Base-by-base conservation (phyloP, 2,797 vertebrate species). In the Cygnus olor region DNA sequence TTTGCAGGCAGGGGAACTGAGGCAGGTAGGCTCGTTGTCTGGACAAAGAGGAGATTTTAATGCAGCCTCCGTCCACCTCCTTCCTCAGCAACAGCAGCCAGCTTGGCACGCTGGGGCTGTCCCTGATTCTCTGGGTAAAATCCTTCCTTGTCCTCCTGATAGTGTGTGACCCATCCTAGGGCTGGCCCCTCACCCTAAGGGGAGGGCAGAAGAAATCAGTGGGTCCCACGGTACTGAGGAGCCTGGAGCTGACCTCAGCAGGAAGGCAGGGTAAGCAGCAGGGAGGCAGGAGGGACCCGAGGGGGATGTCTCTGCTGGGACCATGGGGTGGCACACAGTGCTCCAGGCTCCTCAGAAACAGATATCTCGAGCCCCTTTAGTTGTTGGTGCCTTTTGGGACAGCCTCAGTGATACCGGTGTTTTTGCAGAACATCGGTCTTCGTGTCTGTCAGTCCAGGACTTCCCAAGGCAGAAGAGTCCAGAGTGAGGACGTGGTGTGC, bases 81-180 rank as follows among this genome's bases (percentile, higher is more conserved):
- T 11, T 87, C 16, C 36, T 71, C n/a, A 24, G 53, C 57, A 72
- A 17, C 14, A 45, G 61, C 57, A 86, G 45, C 32, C 25, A 14
- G 24, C 6, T 68, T 61, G 68, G 22, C 3, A 0, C 0, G 0
- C 20, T 34, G 38, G 5, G 12, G 0, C 7, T 72, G 14, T 63
- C 30, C 63, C 51, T 54, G 25, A 18, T 65, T 21, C 28, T 47
- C 22, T 21, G 25, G 69, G 40, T 3, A 81, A 69, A 94, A 81
- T 47, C 42, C 11, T 47, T 69, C 27, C 25, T 7, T 3, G 4
- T 9, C 20, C 13, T 80, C 25, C 51, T 68, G 34, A 56, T 2
- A 21, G 13, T 16, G 65, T 4, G 6, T 4, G 5, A 72, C 15
- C 34, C 16, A 5, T 28, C 5, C 15, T 47, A 24, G 8, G 20